Evolutionary conservation across 2,797 vertebrate species (phyloP).

Genomic region (Poecilia gillii): DNA sequence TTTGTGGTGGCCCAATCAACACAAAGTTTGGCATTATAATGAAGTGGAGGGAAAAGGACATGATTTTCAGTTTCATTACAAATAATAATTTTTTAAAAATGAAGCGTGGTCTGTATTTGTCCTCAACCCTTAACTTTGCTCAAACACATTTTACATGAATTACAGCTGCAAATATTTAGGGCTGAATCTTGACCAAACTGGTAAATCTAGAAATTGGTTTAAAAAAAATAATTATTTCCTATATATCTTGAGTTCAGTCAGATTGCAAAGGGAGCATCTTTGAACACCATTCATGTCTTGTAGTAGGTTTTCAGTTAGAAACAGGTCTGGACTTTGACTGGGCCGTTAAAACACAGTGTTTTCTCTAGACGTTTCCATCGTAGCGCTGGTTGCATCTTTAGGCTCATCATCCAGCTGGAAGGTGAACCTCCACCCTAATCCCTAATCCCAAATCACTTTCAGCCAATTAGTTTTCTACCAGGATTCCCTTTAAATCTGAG

Average conservation of each 20-base stretch:
- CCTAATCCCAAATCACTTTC: background rate
- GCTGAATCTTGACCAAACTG: background rate
- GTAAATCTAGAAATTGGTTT: background rate
- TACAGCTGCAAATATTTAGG: background rate
- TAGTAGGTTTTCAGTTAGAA: background rate
- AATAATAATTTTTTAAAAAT: background rate
- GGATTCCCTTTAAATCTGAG: background rate
- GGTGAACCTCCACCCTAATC: background rate
- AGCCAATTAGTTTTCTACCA: background rate
- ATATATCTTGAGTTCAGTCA: background rate
- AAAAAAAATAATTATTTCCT: background rate
- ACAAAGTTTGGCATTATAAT: background rate
- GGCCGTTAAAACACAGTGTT: background rate
- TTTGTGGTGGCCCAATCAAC: background rate
- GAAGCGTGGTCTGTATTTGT: background rate
- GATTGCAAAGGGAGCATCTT: background rate
- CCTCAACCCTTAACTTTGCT: background rate
- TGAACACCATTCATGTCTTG: background rate
- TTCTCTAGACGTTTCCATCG: background rate
- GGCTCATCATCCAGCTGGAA: background rate
- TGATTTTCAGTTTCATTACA: background rate
- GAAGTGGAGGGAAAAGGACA: background rate
- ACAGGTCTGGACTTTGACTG: background rate
- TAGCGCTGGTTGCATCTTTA: background rate
- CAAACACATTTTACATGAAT: background rate